A percentile compares a stretch with the other conserved stretches of the same genome.
Evolutionary conservation across 2,888 invertebrate genomes (phyloP).

Genomic region (Nephrocerus scutellatus): DNA sequence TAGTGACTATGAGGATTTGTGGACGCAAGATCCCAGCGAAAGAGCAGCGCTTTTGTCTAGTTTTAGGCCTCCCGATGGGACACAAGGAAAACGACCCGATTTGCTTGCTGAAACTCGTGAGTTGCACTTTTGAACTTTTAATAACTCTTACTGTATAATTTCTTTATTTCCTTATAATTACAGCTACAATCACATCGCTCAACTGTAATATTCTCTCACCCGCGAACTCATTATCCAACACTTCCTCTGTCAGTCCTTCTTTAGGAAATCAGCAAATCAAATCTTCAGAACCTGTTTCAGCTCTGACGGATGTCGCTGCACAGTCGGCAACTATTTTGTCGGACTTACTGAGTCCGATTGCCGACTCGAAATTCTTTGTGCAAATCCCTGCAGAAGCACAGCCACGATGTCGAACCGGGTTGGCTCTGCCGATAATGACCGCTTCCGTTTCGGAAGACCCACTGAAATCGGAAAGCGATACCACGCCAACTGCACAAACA

Average conservation of each 20-base stretch:
- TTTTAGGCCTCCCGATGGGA: slow-evolving; percentile 41
- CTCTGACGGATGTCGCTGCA: slow-evolving; percentile 19
- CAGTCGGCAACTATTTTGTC: slow-evolving; percentile 19
- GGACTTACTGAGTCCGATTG: slow-evolving; percentile 19
- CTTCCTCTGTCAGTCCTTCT: too few relatives aligned
- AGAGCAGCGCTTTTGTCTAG: slow-evolving; percentile 51
- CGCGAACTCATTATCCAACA: slow-evolving; percentile 40
- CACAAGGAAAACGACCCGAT: slow-evolving; percentile 50
- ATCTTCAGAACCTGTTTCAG: slow-evolving; percentile 15
- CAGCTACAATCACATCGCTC: slow-evolving; percentile 54
- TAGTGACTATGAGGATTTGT: slow-evolving; percentile 92
- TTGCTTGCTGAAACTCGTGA: slow-evolving; percentile 55
- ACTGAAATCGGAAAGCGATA: slow-evolving; percentile 35
- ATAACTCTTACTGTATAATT: not conserved
- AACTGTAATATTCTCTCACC: slow-evolving; percentile 50
- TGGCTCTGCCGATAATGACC: slow-evolving; percentile 36
- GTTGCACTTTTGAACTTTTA: slow-evolving; percentile 18
- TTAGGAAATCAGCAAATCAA: too few relatives aligned
- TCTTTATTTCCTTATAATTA: slow-evolving; percentile 7
- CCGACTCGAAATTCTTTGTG: slow-evolving; percentile 33
- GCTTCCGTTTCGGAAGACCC: slow-evolving; percentile 34
- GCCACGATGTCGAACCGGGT: slow-evolving; percentile 38
- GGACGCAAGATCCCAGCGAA: slow-evolving; percentile 62
- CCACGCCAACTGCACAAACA: slow-evolving; percentile 41
- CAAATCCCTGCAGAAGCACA: slow-evolving; percentile 38